Conservation (phyloP, 2,888 invertebrate genomes). For the Megaustenia siamemsis region DNA sequence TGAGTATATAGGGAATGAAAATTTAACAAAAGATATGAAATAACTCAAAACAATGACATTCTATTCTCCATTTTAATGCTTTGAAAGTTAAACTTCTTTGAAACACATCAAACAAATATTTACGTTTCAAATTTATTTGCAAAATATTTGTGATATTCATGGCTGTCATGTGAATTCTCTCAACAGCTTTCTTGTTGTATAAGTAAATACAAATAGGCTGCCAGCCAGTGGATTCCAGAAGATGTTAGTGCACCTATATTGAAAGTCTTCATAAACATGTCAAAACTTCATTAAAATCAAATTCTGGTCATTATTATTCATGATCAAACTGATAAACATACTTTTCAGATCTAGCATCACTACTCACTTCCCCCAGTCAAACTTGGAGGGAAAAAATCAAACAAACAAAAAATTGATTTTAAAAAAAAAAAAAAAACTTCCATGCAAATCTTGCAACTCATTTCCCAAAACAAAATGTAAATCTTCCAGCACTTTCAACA, state of each 20-base stretch:
- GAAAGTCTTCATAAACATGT: slow-evolving; percentile 15
- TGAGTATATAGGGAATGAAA: no score
- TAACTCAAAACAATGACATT: not conserved
- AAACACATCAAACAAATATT: slow-evolving; percentile 23
- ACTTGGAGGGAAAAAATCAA: not conserved
- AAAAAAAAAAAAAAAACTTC: not conserved
- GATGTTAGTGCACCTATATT: slow-evolving; percentile 17
- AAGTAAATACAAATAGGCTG: slow-evolving; percentile 15
- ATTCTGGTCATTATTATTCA: not conserved
- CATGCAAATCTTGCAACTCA: no score
- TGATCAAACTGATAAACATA: not conserved
- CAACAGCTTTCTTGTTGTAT: not conserved
- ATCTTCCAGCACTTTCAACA: not conserved
- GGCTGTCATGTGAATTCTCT: not conserved
- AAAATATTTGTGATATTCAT: slow-evolving; percentile 1
- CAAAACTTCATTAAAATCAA: not conserved
- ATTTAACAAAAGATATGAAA: not conserved
- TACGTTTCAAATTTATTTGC: slow-evolving; percentile 32
- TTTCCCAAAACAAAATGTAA: not conserved
- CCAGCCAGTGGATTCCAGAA: not conserved
- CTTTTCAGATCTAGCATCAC: not conserved
- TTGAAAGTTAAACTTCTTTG: slow-evolving; percentile 19
- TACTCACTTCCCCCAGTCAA: not conserved
- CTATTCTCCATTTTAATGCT: slow-evolving; percentile 28
- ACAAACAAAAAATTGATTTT: not conserved